Conservation (phyloP, 2,888 invertebrate genomes). For the Hirtodrosophila histrioides region DNA sequence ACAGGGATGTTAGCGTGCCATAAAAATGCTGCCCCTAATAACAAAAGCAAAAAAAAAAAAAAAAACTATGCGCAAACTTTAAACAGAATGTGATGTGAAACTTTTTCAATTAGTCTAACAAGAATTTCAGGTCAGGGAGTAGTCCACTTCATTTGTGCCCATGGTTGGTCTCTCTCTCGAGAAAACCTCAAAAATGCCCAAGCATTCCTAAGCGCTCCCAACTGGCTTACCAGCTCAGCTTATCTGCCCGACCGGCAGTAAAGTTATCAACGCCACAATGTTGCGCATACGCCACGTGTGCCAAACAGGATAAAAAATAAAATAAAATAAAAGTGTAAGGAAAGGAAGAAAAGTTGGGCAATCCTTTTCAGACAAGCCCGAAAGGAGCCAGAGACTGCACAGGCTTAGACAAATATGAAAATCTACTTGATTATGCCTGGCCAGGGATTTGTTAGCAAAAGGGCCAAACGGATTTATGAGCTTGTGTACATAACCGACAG, state of each 20-base stretch:
- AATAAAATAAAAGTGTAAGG: not conserved
- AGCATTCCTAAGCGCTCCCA: not conserved
- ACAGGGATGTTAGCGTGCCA: constrained; percentile 6
- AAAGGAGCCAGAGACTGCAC: not conserved
- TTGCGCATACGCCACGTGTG: constrained; percentile 54
- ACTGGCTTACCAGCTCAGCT: constrained; percentile 24
- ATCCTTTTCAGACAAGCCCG: constrained; percentile 8
- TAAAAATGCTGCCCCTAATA: constrained; percentile 34
- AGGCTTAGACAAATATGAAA: constrained; percentile 68
- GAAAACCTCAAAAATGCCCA: constrained; percentile 12
- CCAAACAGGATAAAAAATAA: not conserved
- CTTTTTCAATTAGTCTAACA: constrained; percentile 77
- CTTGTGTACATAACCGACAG: constrained; percentile 42
- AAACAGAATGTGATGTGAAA: constrained; percentile 48
- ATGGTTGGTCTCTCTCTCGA: not conserved
- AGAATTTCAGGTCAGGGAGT: constrained; percentile 47
- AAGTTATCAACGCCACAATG: constrained; percentile 53
- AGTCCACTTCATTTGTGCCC: constrained; percentile 48
- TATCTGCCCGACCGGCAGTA: constrained; percentile 24
- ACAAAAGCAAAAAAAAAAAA: constrained; percentile 17
- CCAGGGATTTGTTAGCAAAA: constrained; percentile 33
- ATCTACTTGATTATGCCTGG: constrained; percentile 64
- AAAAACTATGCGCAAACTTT: constrained; percentile 65
- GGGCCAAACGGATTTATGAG: constrained; percentile 42
- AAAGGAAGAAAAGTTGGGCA: constrained; percentile 9